Evolutionary conservation across 2,888 invertebrate genomes (phyloP).

Genomic region (Xanthia icteritia): DNA sequence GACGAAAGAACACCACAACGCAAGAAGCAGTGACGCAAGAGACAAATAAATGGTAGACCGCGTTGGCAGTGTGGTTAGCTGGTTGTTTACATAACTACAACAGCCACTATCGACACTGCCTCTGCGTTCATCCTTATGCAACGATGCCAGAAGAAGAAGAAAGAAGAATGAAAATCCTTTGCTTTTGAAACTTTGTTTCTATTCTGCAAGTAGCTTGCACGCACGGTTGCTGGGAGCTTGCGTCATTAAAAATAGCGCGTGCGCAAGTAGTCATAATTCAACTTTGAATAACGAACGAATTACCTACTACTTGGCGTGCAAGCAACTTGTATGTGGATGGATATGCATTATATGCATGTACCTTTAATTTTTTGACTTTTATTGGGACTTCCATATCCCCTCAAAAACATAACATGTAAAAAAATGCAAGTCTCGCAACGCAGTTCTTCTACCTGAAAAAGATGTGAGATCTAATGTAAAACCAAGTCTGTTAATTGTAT

Average conservation of each 20-base stretch:
- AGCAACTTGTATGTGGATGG: constrained; percentile 1
- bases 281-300: neutral
- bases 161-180: constrained; percentile 16
- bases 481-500: too few species aligned
- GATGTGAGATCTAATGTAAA: too few species aligned
- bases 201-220: constrained; percentile 2
- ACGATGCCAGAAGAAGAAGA: constrained; percentile 11
- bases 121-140: constrained; percentile 91
- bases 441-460: too few species aligned
- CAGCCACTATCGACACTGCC: constrained; percentile 99
- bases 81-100: constrained; percentile 96
- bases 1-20: neutral
- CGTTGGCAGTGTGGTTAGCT: constrained; percentile 99
- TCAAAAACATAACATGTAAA: too few species aligned
- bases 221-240: constrained; percentile 2
- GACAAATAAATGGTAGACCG: constrained; percentile 88
- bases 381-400: neutral
- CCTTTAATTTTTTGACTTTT: constrained; percentile 5
- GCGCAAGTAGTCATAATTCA: neutral
- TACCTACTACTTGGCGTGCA: neutral
- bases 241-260: neutral
- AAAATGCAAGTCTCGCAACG: too few species aligned
- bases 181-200: neutral
- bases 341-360: fast-evolving
- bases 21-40: constrained; percentile 55